These are phyloP conservation scores for Oceanodroma leucorhoa DNA, from an alignment of 2,797 vertebrate genomes.

Conservation along the genomic window DNA sequence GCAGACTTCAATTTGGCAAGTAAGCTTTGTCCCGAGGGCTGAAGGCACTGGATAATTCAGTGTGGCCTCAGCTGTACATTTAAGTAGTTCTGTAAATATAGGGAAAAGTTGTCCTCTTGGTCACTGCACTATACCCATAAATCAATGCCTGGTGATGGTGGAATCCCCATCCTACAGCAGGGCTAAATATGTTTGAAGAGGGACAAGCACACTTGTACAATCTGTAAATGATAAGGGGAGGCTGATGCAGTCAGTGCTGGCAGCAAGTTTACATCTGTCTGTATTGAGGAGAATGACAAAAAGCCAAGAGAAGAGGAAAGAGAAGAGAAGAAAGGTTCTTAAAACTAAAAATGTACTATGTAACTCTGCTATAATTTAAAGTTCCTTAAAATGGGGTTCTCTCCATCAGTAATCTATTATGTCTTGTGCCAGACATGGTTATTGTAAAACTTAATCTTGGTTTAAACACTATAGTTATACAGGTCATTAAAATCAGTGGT, in stretches of 20 bases:
- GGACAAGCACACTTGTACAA: not conserved
- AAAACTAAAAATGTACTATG: not conserved
- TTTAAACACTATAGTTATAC: not conserved
- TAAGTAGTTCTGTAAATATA: not conserved
- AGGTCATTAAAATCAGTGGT: not conserved
- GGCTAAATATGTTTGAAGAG: not conserved
- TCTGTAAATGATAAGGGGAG: not conserved
- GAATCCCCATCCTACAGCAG: not conserved
- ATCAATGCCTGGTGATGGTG: not conserved
- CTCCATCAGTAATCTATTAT: not conserved
- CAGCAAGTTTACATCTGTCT: not conserved
- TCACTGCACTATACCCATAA: not conserved
- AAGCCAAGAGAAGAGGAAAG: not conserved
- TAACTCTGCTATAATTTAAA: not conserved
- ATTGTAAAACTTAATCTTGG: not conserved
- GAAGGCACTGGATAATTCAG: not conserved
- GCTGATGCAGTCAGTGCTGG: not conserved
- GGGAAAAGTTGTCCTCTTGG: not conserved
- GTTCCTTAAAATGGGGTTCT: not conserved
- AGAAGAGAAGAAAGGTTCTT: not conserved
- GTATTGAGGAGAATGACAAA: not conserved
- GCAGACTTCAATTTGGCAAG: not conserved
- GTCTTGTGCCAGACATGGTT: not conserved
- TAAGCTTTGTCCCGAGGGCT: not conserved
- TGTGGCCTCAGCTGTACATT: not conserved